Conservation (phyloP, 2,797 vertebrate species). For the Helostoma temminkii region DNA sequence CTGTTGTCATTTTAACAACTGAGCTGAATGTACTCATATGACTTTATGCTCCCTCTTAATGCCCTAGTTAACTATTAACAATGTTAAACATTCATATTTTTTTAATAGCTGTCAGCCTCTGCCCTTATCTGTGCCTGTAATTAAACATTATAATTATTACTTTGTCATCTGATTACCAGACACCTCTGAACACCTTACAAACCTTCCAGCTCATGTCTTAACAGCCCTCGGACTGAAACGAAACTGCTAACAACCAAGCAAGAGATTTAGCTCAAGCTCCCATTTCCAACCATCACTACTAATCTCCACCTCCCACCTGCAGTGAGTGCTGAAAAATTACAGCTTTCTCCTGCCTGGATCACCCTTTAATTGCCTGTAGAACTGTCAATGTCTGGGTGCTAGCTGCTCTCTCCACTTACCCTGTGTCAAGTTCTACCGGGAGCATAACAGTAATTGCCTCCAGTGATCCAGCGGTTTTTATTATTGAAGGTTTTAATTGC, state of each 20-base stretch:
- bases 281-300: background rate
- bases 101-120: background rate
- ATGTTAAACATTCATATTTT: background rate
- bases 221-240: constrained; percentile 17
- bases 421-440: constrained; percentile 37
- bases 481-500: constrained; percentile 56
- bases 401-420: constrained; percentile 24
- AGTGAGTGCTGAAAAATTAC: constrained; percentile 50
- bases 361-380: constrained; percentile 61
- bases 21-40: background rate
- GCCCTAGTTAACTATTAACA: background rate
- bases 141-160: background rate
- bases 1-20: background rate
- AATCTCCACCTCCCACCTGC: constrained; percentile 2
- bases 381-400: constrained; percentile 45
- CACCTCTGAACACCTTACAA: background rate
- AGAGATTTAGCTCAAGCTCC: constrained; percentile 20
- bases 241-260: constrained; percentile 47
- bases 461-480: constrained; percentile 28
- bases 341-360: constrained; percentile 27
- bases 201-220: background rate
- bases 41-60: background rate
- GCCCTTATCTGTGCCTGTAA: background rate
- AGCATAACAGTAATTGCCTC: constrained; percentile 56
- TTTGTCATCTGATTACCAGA: constrained; percentile 3